Percentiles rank a stretch among this genome's conserved stretches.
Evolutionary conservation across 2,113 vertebrate genomes (phyloP).

Genomic region (Pelusios castaneus): DNA sequence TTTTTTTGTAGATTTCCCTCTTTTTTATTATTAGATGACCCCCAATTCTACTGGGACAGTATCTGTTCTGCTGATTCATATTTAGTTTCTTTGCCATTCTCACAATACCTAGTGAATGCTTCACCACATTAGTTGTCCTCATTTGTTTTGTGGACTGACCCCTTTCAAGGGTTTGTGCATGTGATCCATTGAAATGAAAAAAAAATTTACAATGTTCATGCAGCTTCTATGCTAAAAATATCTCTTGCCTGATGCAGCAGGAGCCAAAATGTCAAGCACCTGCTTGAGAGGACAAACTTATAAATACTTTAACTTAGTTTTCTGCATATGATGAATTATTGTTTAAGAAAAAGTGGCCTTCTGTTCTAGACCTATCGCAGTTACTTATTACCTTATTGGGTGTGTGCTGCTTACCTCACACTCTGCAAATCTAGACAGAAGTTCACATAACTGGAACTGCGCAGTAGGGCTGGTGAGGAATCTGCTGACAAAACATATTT

Average conservation of each 20-base stretch:
- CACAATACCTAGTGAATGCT: neutral
- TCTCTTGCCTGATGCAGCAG: constrained; percentile 69
- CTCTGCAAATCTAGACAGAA: neutral
- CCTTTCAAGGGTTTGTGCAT: constrained; percentile 64
- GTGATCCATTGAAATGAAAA: constrained; percentile 61
- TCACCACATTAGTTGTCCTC: constrained; percentile 33
- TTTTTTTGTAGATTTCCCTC: neutral
- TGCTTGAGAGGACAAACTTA: constrained; percentile 66
- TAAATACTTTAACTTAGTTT: constrained; percentile 64
- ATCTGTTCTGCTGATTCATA: neutral
- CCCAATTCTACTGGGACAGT: neutral
- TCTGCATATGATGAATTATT: neutral
- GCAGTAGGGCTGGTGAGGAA: neutral
- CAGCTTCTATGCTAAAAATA: constrained; percentile 68
- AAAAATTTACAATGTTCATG: constrained; percentile 66
- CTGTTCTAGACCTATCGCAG: constrained; percentile 63
- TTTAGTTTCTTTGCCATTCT: neutral
- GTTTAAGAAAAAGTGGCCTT: constrained; percentile 42
- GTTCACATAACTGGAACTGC: neutral
- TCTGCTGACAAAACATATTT: neutral
- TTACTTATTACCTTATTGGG: constrained; percentile 56
- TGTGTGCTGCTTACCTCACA: constrained; percentile 44
- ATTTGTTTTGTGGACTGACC: constrained; percentile 60
- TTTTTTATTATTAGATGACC: neutral
- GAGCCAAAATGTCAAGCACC: constrained; percentile 72